Evolutionary conservation across 1,140 invertebrate species (phyloP).

Genomic region (Notospermus geniculatus): DNA sequence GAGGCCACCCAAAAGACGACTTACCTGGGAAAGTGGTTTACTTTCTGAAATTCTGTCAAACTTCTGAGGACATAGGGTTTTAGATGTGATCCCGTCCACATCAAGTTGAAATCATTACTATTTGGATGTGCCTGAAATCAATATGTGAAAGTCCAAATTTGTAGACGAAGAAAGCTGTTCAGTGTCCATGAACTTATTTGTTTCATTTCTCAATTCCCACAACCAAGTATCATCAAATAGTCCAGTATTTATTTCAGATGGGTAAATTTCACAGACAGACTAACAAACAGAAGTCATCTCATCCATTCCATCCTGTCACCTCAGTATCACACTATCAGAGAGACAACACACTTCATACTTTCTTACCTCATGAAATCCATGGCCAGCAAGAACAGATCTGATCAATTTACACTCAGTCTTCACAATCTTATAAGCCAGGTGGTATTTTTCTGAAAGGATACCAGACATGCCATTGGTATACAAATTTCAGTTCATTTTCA

Average conservation of each 20-base stretch:
- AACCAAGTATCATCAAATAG: neutral
- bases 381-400: constrained; percentile 44
- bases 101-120: constrained; percentile 76
- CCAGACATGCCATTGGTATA: neutral
- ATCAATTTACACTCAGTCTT: constrained; percentile 53
- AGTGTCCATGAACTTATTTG: neutral
- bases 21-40: constrained; percentile 91
- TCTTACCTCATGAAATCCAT: constrained; percentile 55
- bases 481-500: too few relatives aligned
- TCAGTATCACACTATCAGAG: too few relatives aligned
- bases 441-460: constrained; percentile 50
- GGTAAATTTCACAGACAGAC: constrained; percentile 3
- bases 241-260: neutral
- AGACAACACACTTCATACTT: neutral
- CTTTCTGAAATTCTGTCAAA: constrained; percentile 79
- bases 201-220: neutral
- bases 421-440: constrained; percentile 54
- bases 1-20: too few relatives aligned
- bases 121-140: constrained; percentile 49
- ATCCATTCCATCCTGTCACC: too few relatives aligned
- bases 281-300: too few relatives aligned
- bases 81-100: constrained; percentile 89
- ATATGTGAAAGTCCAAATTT: too few relatives aligned
- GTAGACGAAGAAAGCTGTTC: neutral
- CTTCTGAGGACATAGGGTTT: constrained; percentile 81